Base-by-base conservation (phyloP, 37 sponge, comb jelly and placozoan genomes). In the Hexactinellida sp. region DNA sequence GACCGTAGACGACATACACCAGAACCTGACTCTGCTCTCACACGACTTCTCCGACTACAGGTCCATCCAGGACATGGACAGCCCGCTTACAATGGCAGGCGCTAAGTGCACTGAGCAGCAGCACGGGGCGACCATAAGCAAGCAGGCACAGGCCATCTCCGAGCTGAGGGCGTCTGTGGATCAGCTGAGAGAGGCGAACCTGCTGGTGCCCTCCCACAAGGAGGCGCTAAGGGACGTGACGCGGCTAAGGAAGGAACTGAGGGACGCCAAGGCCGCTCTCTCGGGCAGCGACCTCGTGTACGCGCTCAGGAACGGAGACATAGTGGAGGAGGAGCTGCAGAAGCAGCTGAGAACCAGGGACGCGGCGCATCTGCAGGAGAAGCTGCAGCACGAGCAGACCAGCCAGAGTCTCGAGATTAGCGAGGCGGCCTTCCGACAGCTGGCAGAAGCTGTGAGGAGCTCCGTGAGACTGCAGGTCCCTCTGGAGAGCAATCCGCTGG, bases 311-410 rank as follows among this genome's bases (percentile, higher is more conserved):
- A 63, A n/a, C 34, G 76, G 76, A 63, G 76, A 63, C 30, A 10
- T 63, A 3, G 76, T 63, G 34, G 76, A 63, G 34, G 76, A 63
- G 34, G 76, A 63, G 76, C 34, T 63, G 34, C 76, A 63, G 76
- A 63, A 63, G 34, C 76, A 63, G 76, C 30, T 63, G 25, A 63
- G 76, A 63, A 63, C 76, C 76, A 63, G 76, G 76, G 76, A 63
- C 76, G 76, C 76, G 13, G 76, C 76, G 5, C 76, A 63, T 28
- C 76, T 63, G 34, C 76, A 63, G 76, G 76, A 63, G 28, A 63
- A 63, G 34, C 76, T 63, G 34, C 76, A 32, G 5, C 76, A 63
- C 30, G 76, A 63, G 21, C 3, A 63, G 25, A 63, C 76, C 5
- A 10, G 32, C 76, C 3, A n/a, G 34, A 21, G 76, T 63, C 13